Conservation (phyloP, 2,888 invertebrate species). For the Harmothoe impar region DNA sequence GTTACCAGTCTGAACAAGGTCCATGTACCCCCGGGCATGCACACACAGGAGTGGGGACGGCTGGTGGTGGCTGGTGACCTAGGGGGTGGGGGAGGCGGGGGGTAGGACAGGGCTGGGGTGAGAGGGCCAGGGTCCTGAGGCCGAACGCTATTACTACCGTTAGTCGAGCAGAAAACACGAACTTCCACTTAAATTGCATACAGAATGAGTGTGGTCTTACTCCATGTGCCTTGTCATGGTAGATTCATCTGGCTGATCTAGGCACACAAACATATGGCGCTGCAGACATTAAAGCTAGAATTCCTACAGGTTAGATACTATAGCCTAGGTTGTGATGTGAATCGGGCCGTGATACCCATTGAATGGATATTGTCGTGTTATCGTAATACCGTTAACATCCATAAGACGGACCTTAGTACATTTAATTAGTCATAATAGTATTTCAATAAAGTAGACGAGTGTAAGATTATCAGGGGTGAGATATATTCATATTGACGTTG, state of each 20-base stretch:
- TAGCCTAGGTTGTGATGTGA: too few species aligned
- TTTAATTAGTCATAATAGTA: too few species aligned
- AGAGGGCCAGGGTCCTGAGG: slow-evolving; percentile 7
- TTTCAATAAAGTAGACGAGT: too few species aligned
- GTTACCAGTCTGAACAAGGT: neutral
- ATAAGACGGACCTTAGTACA: too few species aligned
- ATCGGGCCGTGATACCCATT: too few species aligned
- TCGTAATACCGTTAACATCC: too few species aligned
- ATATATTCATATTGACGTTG: too few species aligned
- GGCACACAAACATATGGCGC: slow-evolving; percentile 8
- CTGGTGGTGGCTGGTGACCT: neutral
- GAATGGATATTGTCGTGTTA: too few species aligned
- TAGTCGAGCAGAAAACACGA: slow-evolving; percentile 47
- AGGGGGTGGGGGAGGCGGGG: neutral
- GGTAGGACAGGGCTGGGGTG: neutral
- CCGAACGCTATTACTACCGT: slow-evolving; percentile 53
- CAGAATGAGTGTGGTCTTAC: slow-evolving; percentile 26
- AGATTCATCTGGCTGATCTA: neutral
- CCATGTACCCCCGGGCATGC: neutral
- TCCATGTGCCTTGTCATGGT: neutral
- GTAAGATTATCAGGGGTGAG: too few species aligned
- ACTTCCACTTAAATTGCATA: slow-evolving; percentile 61
- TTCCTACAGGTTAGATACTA: too few species aligned
- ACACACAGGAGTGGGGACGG: neutral
- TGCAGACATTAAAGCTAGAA: neutral